phyloP scores from a whole-genome alignment of 2,888 invertebrate genomes.

The Syrista parreyssii region DNA sequence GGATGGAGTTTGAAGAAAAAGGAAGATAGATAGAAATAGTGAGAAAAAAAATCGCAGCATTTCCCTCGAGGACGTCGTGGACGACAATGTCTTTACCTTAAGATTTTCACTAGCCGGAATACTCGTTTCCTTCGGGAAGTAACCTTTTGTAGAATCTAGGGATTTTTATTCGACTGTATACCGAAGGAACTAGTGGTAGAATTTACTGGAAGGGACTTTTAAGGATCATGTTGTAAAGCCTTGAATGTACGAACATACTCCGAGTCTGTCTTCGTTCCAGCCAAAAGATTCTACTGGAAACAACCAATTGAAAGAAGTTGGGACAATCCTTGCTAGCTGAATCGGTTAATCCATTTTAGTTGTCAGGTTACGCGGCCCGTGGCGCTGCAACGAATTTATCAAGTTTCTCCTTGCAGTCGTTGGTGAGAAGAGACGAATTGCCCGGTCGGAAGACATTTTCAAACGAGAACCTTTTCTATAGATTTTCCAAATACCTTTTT shows the following conservation, averaged over 20 bases:
- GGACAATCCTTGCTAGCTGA: background rate
- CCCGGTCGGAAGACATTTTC: background rate
- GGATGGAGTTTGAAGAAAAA: conserved; percentile 2
- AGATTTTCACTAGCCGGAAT: background rate
- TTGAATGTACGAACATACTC: background rate
- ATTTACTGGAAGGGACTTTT: background rate
- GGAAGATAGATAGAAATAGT: conserved; percentile 11
- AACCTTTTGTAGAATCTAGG: background rate
- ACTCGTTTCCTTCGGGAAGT: background rate
- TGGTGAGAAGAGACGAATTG: background rate
- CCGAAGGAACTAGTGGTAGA: background rate
- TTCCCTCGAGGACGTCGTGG: conserved; percentile 8
- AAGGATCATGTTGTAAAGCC: background rate
- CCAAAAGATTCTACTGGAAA: background rate
- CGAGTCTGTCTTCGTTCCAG: background rate
- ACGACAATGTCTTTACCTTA: background rate
- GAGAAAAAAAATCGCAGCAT: background rate
- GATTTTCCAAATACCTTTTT: background rate
- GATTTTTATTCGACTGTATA: background rate
- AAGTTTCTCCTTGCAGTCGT: background rate
- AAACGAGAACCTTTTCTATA: background rate
- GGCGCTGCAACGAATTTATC: background rate
- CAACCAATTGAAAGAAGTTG: background rate
- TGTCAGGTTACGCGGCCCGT: background rate
- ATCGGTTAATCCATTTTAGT: background rate